Conservation (phyloP, 2,888 invertebrate genomes). For the Hymenopus coronatus region DNA sequence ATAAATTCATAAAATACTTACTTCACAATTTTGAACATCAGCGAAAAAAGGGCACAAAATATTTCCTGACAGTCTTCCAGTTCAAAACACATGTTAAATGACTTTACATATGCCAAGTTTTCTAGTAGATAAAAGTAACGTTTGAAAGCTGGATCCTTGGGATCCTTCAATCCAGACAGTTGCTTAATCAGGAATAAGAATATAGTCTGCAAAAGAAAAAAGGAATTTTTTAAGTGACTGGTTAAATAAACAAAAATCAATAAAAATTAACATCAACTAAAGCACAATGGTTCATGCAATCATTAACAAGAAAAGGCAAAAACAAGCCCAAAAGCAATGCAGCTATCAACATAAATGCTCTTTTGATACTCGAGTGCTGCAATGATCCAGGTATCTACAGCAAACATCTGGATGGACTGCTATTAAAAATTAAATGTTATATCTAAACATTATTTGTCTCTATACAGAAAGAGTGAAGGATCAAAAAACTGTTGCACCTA, state of each 20-base stretch:
- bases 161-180: constrained; percentile 88
- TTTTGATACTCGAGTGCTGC: too few relatives aligned
- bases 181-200: constrained; percentile 94
- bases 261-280: background rate
- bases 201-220: constrained; percentile 64
- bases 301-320: background rate
- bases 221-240: constrained; percentile 33
- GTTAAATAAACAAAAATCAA: constrained; percentile 19
- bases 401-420: too few relatives aligned
- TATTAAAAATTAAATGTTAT: too few relatives aligned
- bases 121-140: constrained; percentile 95
- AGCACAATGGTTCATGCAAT: background rate
- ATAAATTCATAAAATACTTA: constrained; percentile 52
- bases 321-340: too few relatives aligned
- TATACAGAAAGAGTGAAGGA: too few relatives aligned
- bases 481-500: too few relatives aligned
- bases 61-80: constrained; percentile 96
- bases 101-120: constrained; percentile 95
- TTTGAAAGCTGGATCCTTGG: constrained; percentile 96
- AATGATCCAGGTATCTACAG: too few relatives aligned
- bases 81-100: constrained; percentile 98
- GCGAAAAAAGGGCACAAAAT: constrained; percentile 86
- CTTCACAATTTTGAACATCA: constrained; percentile 96
- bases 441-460: too few relatives aligned
- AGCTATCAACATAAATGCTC: too few relatives aligned